Conservation (phyloP, 2,797 vertebrate species). For the Sternarchorhynchus goeldii region DNA sequence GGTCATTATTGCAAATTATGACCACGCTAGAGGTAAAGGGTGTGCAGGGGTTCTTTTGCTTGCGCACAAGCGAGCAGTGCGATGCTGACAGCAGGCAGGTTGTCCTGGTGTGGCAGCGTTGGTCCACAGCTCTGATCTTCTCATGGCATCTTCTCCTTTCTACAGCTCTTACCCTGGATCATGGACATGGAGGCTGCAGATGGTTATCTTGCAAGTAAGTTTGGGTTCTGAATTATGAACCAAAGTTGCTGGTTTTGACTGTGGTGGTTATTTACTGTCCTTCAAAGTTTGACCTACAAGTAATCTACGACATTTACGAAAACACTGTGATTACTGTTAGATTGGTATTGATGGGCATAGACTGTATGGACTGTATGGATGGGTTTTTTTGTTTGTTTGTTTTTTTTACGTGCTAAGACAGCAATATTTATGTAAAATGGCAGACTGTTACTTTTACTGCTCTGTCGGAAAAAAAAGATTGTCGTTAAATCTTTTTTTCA, state of each 20-base stretch:
- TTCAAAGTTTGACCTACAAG: not conserved
- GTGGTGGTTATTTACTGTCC: not conserved
- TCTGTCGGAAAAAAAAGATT: too few species aligned
- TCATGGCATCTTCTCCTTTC: constrained; percentile 52
- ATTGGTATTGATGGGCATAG: too few species aligned
- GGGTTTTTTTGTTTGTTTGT: too few species aligned
- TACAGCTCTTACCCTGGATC: constrained; percentile 85
- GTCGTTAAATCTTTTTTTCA: too few species aligned
- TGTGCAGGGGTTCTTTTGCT: constrained; percentile 9
- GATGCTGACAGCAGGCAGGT: not conserved
- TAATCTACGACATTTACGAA: too few species aligned
- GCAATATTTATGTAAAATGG: too few species aligned
- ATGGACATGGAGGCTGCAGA: constrained; percentile 74
- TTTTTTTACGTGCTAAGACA: too few species aligned
- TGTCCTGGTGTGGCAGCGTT: not conserved
- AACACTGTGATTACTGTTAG: too few species aligned
- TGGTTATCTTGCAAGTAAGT: constrained; percentile 77
- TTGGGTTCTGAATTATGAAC: not conserved
- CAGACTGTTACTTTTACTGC: too few species aligned
- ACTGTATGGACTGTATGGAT: too few species aligned
- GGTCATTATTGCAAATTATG: constrained; percentile 5
- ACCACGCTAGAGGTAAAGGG: not conserved
- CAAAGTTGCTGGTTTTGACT: too few species aligned
- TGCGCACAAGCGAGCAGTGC: constrained; percentile 1
- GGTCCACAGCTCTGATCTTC: constrained; percentile 57